Conservation (phyloP, 2,888 invertebrate genomes). For the Andrena flavipes region DNA sequence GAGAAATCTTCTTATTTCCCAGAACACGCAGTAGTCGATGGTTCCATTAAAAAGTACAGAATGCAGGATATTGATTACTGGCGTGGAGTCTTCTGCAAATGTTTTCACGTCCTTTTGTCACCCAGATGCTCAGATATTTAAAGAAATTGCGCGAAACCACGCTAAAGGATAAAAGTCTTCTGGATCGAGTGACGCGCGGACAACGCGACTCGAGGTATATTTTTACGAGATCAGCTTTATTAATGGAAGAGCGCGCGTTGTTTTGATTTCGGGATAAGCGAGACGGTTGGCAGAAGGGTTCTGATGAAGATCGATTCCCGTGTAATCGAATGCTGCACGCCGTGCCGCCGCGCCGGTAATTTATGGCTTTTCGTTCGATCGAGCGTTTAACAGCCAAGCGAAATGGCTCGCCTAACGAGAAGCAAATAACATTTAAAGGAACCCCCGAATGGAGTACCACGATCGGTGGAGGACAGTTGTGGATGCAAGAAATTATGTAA, state of each 20-base stretch:
- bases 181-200: background rate
- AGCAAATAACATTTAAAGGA: background rate
- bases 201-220: conserved; percentile 55
- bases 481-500: too few species aligned
- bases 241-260: conserved; percentile 33
- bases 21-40: too few species aligned
- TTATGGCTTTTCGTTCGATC: conserved; percentile 29
- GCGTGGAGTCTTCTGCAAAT: too few species aligned
- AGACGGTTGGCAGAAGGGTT: conserved; percentile 13
- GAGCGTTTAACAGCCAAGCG: conserved; percentile 27
- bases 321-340: conserved; percentile 33
- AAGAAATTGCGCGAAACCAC: too few species aligned
- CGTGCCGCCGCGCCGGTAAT: conserved; percentile 37
- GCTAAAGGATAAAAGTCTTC: too few species aligned
- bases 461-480: too few species aligned
- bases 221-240: conserved; percentile 67
- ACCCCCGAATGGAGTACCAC: background rate
- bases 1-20: too few species aligned
- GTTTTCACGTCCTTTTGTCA: too few species aligned
- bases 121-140: too few species aligned
- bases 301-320: conserved; percentile 37
- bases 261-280: conserved; percentile 49
- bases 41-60: too few species aligned
- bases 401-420: background rate
- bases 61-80: too few species aligned